phyloP scores from a whole-genome alignment of 2,888 invertebrate genomes.

The Napeogenes inachia region DNA sequence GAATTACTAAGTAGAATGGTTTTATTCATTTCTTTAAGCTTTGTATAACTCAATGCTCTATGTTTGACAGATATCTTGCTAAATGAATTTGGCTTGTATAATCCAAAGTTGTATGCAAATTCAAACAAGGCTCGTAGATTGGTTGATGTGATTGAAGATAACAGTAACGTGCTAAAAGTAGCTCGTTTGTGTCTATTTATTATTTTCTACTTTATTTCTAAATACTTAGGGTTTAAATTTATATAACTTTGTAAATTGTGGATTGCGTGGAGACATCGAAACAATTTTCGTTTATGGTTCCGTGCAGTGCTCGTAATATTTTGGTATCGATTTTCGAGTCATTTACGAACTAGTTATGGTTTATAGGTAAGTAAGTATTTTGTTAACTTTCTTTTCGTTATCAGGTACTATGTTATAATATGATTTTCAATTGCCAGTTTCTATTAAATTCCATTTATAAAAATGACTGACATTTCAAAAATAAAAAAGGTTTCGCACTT shows the following conservation, averaged over 20 bases:
- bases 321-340: constrained; percentile 25
- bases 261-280: constrained; percentile 39
- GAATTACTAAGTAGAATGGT: no score
- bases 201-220: constrained; percentile 9
- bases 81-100: no score
- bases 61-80: no score
- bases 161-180: constrained; percentile 21
- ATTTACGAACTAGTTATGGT: constrained; percentile 10
- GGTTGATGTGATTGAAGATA: constrained; percentile 9
- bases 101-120: no score
- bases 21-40: no score
- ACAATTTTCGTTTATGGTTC: constrained; percentile 34
- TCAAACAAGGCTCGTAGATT: no score
- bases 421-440: no score
- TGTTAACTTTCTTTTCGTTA: constrained; percentile 11
- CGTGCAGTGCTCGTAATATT: constrained; percentile 36
- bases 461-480: no score
- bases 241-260: constrained; percentile 4
- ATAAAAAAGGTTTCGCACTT: no score
- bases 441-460: no score
- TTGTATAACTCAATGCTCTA: no score
- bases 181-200: constrained; percentile 7
- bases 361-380: constrained; percentile 8
- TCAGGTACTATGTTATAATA: not conserved
- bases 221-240: constrained; percentile 4